Evolutionary conservation across 1,140 invertebrate species (phyloP), one percentile per base, ranked within the genome.

Genomic region (Drosophila lini): DNA sequence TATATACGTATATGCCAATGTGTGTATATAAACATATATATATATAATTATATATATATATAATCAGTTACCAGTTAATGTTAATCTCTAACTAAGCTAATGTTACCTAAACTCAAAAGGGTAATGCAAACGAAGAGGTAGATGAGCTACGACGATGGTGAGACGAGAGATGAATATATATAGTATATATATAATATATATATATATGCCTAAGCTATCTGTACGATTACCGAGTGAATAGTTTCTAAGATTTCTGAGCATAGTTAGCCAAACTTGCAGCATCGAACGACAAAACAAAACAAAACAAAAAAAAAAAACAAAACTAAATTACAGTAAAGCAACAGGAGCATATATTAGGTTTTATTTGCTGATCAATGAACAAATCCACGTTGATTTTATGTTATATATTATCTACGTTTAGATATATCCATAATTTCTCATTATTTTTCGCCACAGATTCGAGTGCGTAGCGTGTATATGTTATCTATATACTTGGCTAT

Each of bases 61-160:
- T 80, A 77, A 71, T 58, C 56, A 60, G 74, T 76, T 77, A 78
- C 60, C 74, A 70, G 78, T 84, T 74, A 85, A 74, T 64, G 77
- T 81, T 81, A 81, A 78, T 84, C 77, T 69, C 77, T 63, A 83
- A 58, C 77, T 74, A 83, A 67, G 48, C 59, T 78, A 69, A 69
- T 69, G 65, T 75, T 82, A 82, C 62, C 79, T 78, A 81, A 53
- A 47, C 64, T 69, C 64, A 45, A 55, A 68, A 44, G 44, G 74
- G 64, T 58, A 78, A 50, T 16, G 25, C 9, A 38, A 15, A 38
- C 13, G 32, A 58, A 42, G 15, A 11, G 32, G 58, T 10, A 40
- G n/a, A 59, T 38, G 22, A 59, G 40, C 45, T 36, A 61, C 47
- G 50, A 59, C 32, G 32, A 36, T 1, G 34, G 38, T 36, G 40